Evolutionary conservation across 2,888 invertebrate species (phyloP).

Genomic region (Polia nebulosa): DNA sequence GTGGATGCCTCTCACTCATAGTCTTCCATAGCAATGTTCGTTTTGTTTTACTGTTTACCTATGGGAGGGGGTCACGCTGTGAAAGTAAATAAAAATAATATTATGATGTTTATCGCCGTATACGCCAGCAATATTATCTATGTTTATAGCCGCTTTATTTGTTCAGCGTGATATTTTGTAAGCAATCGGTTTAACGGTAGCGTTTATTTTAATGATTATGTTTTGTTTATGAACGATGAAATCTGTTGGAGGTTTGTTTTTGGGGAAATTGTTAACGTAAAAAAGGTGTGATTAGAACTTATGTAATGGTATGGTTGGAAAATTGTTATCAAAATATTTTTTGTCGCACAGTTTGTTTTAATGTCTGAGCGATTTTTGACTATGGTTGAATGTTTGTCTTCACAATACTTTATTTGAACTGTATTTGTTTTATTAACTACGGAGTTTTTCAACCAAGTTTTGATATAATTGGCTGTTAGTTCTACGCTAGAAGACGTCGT

Average conservation of each 20-base stretch:
- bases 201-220: constrained; percentile 60
- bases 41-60: constrained; percentile 65
- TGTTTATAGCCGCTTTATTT: constrained; percentile 63
- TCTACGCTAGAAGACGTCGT: neutral
- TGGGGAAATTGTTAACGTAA: constrained; percentile 21
- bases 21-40: constrained; percentile 38
- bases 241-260: constrained; percentile 30
- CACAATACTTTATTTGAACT: neutral
- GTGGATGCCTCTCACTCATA: constrained; percentile 41
- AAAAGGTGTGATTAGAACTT: constrained; percentile 14
- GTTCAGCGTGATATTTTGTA: constrained; percentile 58
- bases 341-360: neutral
- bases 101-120: constrained; percentile 64
- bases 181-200: constrained; percentile 56
- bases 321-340: neutral
- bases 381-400: neutral
- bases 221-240: constrained; percentile 59
- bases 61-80: constrained; percentile 60
- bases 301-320: neutral
- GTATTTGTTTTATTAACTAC: too few relatives aligned
- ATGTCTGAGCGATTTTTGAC: neutral
- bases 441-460: neutral
- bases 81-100: constrained; percentile 72
- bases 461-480: neutral
- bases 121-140: constrained; percentile 61